Evolutionary conservation across 2,888 invertebrate species (phyloP), one percentile per base, ranked within the genome.

Genomic region (Germaria angustata): DNA sequence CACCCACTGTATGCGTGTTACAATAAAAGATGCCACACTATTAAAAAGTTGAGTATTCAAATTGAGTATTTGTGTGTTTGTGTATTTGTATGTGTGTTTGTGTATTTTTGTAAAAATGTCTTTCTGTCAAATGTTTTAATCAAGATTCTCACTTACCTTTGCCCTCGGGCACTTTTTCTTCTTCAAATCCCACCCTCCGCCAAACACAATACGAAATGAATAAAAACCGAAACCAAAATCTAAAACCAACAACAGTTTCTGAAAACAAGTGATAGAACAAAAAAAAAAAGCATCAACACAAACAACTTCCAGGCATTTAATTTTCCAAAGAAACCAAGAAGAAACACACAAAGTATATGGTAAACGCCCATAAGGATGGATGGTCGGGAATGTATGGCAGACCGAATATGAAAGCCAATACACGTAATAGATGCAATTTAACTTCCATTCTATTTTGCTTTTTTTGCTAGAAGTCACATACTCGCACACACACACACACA

Each of bases 351-450:
- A 11, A 24, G n/a, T 11, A 15, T 36, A 71, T 66, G 59, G 28
- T 32, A 46, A 78, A 73, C n/a, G 66, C 68, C 59, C 41, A 9
- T 5, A 71, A 65, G 76, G 49, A 51, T 41, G 39, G 11, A 15
- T 39, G n/a, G 28, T 28, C 28, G 28, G 6, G 28, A 4, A 32
- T 49, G 20, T 44, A 44, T 57, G 32, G 22, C 57, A 69, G 11
- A 1, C 20, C 17, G 28, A 34, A 32, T 55, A 32, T 41, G 13
- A 17, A 51, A 55, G 51, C 39, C 36, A 41, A 49, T 39, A 57
- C 53, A 73, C 32, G 57, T 81, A 71, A 68, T 63, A 59, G 63
- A 78, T 69, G 65, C 49, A 68, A 68, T 77, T 73, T 78, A 81
- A 69, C 53, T 81, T 78, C 57, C 69, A 51, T 78, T 81, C 73